Evolutionary conservation across 2,113 vertebrate genomes (phyloP), one percentile per base, ranked within the genome.

Genomic region (Phalacrocorax carbo): DNA sequence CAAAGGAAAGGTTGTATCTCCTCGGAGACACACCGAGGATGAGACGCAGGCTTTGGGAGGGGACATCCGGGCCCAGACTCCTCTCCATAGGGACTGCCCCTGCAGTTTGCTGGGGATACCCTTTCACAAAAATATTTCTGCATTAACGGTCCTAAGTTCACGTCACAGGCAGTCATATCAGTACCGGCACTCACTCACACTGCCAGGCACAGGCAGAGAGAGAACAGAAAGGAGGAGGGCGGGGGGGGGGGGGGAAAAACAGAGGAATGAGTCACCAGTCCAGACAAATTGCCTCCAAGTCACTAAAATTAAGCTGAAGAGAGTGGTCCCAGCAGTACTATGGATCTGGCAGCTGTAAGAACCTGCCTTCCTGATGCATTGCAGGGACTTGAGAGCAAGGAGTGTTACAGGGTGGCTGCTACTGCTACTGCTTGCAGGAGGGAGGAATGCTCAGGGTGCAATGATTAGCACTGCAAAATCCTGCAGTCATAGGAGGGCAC

Each of bases 351-450:
- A 93, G 79, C 95, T 95, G 84, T 46, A 49, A 93, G 95, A 90
- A 96, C 92, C 92, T 96, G 88, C 68, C 36, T 94, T 87, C 79
- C 92, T 96, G 96, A 96, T 96, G 96, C 97, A 97, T 93, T 97
- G 93, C 94, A 95, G 95, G 66, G 92, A 87, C 86, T 86, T 34
- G 46, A 93, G 77, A 70, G 22, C 44, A 62, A 69, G 62, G 36
- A 84, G 57, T 40, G n/a, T 61, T 84, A 85, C 13, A 40, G 71
- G 94, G 29, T 82, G 71, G 46, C 68, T 86, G 82, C 85, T 62
- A 7, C 49, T 34, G 64, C 75, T 83, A 65, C 72, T 18, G 26
- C 58, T 70, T 61, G 66, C 11, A 8, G 55, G 81, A 57, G 80
- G 52, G 80, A 93, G 91, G 68, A 95, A 69, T 49, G 55, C 76